Evolutionary conservation across 2,888 invertebrate genomes (phyloP).

Genomic region (Tiliacea citrago): DNA sequence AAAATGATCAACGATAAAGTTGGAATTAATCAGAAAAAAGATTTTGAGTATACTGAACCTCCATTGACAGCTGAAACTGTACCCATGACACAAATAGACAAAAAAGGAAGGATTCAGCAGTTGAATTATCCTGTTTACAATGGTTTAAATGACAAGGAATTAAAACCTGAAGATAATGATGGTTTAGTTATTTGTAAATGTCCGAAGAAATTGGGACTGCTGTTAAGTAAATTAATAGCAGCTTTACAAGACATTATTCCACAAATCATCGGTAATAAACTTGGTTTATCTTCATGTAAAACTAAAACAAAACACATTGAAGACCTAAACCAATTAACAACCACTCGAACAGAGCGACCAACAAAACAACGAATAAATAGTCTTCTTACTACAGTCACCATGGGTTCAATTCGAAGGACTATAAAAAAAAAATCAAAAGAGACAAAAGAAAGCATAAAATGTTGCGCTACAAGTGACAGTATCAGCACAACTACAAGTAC

Average conservation of each 20-base stretch:
- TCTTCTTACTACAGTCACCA: background rate
- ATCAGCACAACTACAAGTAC: background rate
- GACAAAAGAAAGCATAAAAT: background rate
- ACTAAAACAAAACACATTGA: constrained; percentile 1
- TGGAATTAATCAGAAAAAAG: constrained; percentile 38
- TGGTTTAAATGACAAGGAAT: background rate
- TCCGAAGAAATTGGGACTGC: constrained; percentile 68
- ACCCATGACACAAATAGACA: constrained; percentile 28
- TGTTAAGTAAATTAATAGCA: constrained; percentile 72
- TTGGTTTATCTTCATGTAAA: background rate
- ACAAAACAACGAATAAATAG: background rate
- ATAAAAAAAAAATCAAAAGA: background rate
- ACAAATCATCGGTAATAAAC: constrained; percentile 37
- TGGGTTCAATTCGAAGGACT: background rate
- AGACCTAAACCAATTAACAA: background rate
- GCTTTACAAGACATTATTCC: constrained; percentile 73
- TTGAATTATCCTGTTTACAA: background rate
- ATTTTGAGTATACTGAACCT: constrained; percentile 64
- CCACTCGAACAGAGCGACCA: background rate
- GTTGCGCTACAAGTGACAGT: background rate
- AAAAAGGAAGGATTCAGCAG: constrained; percentile 25
- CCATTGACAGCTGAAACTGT: constrained; percentile 22
- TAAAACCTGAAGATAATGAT: background rate
- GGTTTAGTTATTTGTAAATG: constrained; percentile 71
- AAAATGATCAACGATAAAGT: constrained; percentile 82